phyloP scores from a whole-genome alignment of 2,113 vertebrate species.

The Lasiurus cinereus region DNA sequence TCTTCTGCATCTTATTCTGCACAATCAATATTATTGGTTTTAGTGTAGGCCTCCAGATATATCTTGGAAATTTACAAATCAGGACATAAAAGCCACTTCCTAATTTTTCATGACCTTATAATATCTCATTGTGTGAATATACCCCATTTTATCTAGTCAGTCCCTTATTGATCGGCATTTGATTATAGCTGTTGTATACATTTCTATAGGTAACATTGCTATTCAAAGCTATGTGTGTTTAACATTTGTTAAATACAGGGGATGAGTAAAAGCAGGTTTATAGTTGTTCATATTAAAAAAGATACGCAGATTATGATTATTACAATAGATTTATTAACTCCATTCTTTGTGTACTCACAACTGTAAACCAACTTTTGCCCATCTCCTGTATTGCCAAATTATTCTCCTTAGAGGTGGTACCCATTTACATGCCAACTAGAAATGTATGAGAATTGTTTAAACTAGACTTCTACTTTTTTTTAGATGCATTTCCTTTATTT shows the following conservation, averaged over 20 bases:
- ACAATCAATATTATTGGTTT: not conserved
- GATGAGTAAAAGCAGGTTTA: not conserved
- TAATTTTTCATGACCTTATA: not conserved
- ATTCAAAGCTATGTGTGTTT: not conserved
- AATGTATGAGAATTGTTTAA: not conserved
- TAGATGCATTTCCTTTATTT: too few relatives aligned
- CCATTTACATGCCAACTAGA: not conserved
- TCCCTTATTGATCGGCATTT: not conserved
- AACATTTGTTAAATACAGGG: constrained; percentile 16
- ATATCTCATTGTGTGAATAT: not conserved
- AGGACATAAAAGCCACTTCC: not conserved
- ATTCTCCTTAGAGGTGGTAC: not conserved
- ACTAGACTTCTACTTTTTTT: not conserved
- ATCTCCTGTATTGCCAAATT: not conserved
- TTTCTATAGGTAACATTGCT: too few relatives aligned
- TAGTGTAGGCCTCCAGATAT: not conserved
- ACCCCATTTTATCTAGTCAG: not conserved
- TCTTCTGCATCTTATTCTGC: not conserved
- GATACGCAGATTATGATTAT: not conserved
- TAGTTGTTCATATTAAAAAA: not conserved
- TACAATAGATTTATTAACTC: not conserved
- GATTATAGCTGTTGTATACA: not conserved
- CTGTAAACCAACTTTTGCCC: not conserved
- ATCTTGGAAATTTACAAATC: not conserved
- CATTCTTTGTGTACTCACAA: not conserved